Percentiles rank a stretch among this genome's conserved stretches.
phyloP scores from a whole-genome alignment of 1,140 invertebrate species.

The Maniola jurtina region DNA sequence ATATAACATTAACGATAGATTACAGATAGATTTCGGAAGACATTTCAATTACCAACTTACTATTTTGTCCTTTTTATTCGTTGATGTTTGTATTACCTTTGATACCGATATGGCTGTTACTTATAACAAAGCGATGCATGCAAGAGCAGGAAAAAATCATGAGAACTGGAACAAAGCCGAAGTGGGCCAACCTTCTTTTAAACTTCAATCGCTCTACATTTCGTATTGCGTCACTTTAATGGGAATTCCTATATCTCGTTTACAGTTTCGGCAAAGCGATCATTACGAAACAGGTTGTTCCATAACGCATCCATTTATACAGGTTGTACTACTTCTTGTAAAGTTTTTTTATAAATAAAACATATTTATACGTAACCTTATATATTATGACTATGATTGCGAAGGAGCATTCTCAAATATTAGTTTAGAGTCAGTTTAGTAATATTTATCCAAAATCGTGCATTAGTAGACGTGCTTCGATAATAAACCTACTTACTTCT shows the following conservation, averaged over 20 bases:
- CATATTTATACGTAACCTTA: too few species aligned
- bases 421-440: neutral
- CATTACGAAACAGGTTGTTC: constrained; percentile 55
- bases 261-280: constrained; percentile 46
- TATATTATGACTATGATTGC: too few species aligned
- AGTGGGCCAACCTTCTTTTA: constrained; percentile 41
- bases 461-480: neutral
- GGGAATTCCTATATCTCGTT: constrained; percentile 51
- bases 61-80: too few species aligned
- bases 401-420: neutral
- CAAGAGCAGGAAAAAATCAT: constrained; percentile 24
- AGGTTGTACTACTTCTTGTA: neutral
- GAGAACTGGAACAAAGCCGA: constrained; percentile 37
- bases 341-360: too few species aligned
- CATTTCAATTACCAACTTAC: too few species aligned
- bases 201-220: constrained; percentile 43
- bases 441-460: neutral
- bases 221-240: constrained; percentile 53
- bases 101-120: constrained; percentile 1
- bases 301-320: constrained; percentile 36
- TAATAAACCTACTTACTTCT: neutral
- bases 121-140: constrained; percentile 22
- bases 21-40: too few species aligned
- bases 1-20: too few species aligned
- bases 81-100: neutral